These are phyloP conservation scores for Laothoe populi DNA, from an alignment of 2,888 invertebrate genomes.

Conservation along the genomic window DNA sequence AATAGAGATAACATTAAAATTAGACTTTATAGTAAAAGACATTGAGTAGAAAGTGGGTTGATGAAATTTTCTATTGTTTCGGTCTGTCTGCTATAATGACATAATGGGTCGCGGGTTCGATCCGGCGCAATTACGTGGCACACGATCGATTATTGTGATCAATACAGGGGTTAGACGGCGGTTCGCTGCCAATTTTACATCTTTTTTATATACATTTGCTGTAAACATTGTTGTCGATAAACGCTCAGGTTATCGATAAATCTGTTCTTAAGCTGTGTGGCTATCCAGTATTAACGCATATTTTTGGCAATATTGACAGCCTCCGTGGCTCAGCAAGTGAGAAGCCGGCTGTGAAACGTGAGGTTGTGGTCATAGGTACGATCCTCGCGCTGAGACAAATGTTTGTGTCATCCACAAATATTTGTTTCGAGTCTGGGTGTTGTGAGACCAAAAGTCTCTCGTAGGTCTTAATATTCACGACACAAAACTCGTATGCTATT, in stretches of 20 bases:
- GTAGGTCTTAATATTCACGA: no score
- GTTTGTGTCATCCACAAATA: no score
- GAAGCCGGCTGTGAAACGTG: no score
- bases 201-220: conserved; percentile 73
- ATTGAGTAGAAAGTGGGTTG: conserved; percentile 37
- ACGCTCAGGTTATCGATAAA: conserved; percentile 66
- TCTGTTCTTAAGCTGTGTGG: conserved; percentile 32
- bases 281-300: no score
- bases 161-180: conserved; percentile 83
- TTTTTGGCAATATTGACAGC: no score
- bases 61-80: conserved; percentile 65
- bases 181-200: conserved; percentile 82
- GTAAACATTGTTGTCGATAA: conserved; percentile 68
- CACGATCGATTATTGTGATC: conserved; percentile 85
- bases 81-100: conserved; percentile 81
- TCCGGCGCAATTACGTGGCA: conserved; percentile 82
- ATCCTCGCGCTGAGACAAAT: no score
- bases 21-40: not conserved
- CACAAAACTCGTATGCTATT: no score
- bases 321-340: no score
- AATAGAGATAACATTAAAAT: not conserved
- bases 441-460: no score
- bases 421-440: no score
- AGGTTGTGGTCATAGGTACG: no score
- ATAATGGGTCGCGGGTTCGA: conserved; percentile 81